Percentiles rank a stretch among this genome's conserved stretches.
phyloP scores from a whole-genome alignment of 2,888 invertebrate genomes.

The Tipula helvola region DNA sequence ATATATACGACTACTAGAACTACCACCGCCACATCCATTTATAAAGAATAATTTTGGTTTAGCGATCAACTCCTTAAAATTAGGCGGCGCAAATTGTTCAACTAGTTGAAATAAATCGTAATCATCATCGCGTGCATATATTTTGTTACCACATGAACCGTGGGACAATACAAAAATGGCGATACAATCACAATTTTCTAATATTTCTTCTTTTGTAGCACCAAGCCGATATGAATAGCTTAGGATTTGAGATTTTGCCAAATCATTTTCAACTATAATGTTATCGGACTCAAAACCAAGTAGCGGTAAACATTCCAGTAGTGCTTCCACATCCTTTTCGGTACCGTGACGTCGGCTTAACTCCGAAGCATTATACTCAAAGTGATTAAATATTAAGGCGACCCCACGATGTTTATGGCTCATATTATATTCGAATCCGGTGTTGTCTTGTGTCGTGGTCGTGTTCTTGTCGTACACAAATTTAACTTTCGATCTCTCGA shows the following conservation, averaged over 20 bases:
- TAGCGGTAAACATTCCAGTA: neutral
- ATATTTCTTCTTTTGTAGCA: neutral
- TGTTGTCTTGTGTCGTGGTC: too few species aligned
- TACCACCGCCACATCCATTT: neutral
- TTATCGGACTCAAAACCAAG: neutral
- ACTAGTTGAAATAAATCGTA: neutral
- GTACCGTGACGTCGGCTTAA: neutral
- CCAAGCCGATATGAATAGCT: neutral
- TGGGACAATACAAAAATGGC: neutral
- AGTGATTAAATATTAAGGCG: neutral
- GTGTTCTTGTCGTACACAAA: too few species aligned
- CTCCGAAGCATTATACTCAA: neutral
- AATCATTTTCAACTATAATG: neutral
- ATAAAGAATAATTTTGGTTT: constrained; percentile 6
- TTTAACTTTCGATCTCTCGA: too few species aligned
- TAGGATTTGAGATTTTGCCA: neutral
- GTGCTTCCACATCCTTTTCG: neutral
- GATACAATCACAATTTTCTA: neutral
- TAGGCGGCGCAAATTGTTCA: neutral
- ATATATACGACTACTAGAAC: neutral
- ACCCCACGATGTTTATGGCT: neutral
- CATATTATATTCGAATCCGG: neutral
- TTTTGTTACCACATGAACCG: neutral
- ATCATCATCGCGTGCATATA: neutral
- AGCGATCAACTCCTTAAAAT: neutral